phyloP scores from a whole-genome alignment of 2,797 vertebrate genomes.

The Paratrypauchen microcephalus region DNA sequence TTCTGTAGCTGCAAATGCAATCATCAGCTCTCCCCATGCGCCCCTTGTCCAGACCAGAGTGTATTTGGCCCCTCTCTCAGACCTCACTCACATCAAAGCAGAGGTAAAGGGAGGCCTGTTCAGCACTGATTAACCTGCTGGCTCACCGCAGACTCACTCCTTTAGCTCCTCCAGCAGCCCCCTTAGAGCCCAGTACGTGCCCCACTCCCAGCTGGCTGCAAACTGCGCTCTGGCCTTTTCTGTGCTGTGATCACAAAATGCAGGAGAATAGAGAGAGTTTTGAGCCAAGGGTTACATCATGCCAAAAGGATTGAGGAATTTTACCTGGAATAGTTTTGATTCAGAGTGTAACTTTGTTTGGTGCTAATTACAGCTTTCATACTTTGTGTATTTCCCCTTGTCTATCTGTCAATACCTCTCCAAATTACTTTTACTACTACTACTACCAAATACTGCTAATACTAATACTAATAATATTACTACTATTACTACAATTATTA shows the following conservation, averaged over 20 bases:
- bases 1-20: constrained; percentile 36
- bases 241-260: constrained; percentile 17
- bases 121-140: constrained; percentile 71
- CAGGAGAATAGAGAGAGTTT: background rate
- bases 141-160: constrained; percentile 47
- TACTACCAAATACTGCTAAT: background rate
- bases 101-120: constrained; percentile 54
- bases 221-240: constrained; percentile 40
- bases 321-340: background rate
- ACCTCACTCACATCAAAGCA: constrained; percentile 68
- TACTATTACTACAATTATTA: background rate
- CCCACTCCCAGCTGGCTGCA: constrained; percentile 46
- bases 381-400: too few relatives aligned
- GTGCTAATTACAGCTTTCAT: too few relatives aligned
- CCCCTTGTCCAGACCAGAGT: constrained; percentile 52
- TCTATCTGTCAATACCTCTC: background rate
- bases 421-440: background rate
- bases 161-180: constrained; percentile 52
- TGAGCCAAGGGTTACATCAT: constrained; percentile 4
- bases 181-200: constrained; percentile 38
- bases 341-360: background rate
- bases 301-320: background rate
- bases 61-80: constrained; percentile 55
- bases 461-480: background rate
- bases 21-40: constrained; percentile 43